Evolutionary conservation across 2,113 vertebrate species (phyloP).

Genomic region (Calonectris borealis): DNA sequence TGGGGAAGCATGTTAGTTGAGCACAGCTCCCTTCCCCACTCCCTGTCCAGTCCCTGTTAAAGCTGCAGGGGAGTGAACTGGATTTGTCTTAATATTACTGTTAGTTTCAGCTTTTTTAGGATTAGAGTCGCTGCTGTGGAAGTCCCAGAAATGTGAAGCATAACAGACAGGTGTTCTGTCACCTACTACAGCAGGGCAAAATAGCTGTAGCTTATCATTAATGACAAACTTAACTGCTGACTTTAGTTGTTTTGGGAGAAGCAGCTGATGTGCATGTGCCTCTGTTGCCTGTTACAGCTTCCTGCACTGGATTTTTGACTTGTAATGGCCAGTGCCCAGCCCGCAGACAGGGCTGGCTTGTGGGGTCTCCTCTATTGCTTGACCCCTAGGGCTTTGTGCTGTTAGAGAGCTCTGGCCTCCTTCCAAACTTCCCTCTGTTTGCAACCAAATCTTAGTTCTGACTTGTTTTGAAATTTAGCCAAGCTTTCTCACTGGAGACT

Average conservation of each 20-base stretch:
- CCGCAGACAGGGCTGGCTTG: neutral
- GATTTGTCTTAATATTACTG: neutral
- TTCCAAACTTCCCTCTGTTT: neutral
- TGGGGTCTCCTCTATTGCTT: neutral
- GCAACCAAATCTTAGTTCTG: neutral
- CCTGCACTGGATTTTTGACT: neutral
- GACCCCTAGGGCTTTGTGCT: neutral
- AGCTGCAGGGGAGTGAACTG: neutral
- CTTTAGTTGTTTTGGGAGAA: neutral
- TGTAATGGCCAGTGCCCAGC: neutral
- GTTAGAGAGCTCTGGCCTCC: neutral
- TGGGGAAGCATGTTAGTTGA: neutral
- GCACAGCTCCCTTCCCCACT: neutral
- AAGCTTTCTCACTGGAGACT: neutral
- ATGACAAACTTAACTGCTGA: neutral
- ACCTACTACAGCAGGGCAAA: neutral
- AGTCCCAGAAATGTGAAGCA: neutral
- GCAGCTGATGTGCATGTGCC: neutral
- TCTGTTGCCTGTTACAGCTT: neutral
- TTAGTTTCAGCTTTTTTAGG: neutral
- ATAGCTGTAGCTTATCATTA: neutral
- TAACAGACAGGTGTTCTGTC: neutral
- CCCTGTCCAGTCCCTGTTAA: accelerated
- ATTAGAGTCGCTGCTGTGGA: neutral
- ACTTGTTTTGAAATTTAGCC: neutral